Conservation (phyloP, 2,888 invertebrate species). For the Dryocosmus kuriphilus region DNA sequence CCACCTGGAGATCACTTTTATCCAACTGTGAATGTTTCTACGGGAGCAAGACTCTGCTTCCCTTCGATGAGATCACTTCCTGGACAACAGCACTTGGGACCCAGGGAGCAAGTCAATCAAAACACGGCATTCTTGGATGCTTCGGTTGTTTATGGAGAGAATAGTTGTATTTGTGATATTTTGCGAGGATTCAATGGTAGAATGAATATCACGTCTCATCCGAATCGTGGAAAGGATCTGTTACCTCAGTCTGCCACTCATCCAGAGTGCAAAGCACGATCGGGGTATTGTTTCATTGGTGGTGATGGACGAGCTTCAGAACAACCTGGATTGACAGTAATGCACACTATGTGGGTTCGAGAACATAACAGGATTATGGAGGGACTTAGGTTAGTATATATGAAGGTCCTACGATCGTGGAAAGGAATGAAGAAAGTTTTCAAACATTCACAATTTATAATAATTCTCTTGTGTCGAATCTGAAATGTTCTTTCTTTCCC, state of each 20-base stretch:
- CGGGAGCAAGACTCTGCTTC: conserved; percentile 92
- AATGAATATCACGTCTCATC: conserved; percentile 89
- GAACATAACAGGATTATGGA: conserved; percentile 94
- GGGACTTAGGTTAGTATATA: conserved; percentile 78
- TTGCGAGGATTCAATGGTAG: conserved; percentile 90
- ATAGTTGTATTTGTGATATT: conserved; percentile 87
- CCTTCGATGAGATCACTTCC: conserved; percentile 96
- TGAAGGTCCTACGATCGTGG: no score
- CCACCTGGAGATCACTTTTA: conserved; percentile 94
- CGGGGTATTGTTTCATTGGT: conserved; percentile 89
- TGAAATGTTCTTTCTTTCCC: neutral
- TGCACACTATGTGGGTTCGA: conserved; percentile 92
- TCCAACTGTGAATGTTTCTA: conserved; percentile 90
- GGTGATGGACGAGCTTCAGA: conserved; percentile 96
- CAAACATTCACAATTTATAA: no score
- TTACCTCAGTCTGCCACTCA: conserved; percentile 88
- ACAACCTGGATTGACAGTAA: conserved; percentile 92
- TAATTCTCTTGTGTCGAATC: no score
- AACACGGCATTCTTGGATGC: conserved; percentile 94
- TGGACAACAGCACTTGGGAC: conserved; percentile 92
- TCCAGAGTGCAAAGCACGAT: conserved; percentile 92
- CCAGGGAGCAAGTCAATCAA: conserved; percentile 95
- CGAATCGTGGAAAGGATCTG: conserved; percentile 87
- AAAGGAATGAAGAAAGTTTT: no score
- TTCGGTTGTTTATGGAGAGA: conserved; percentile 94